Evolutionary conservation across 2,888 invertebrate species (phyloP), one percentile per base, ranked within the genome.

Genomic region (Hofmannophila pseudospretella): DNA sequence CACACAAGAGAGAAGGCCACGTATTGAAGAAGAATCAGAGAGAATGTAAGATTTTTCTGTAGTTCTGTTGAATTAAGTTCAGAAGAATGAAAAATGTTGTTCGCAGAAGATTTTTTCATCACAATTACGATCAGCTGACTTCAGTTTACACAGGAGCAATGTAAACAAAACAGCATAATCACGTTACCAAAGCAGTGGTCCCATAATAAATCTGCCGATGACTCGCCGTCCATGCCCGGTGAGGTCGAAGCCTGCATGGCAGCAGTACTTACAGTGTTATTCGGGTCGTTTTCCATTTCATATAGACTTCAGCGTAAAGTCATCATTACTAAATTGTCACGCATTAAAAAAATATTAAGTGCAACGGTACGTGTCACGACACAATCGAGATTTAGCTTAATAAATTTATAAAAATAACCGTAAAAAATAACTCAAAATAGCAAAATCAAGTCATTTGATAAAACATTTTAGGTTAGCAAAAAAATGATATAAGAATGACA

Each of bases 381-480:
- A 84, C 85, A 79, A 79, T 70, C 75, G 77, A 76, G 82, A 86
- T 86, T 86, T 86, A 69, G 71, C 64, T 72, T 53, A 67, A 69
- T 71, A 73, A 81, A 74, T 80, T 78, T 80, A 58, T 76, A 80
- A 84, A 85, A 85, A 77, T 76, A 77, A 75, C 55, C 60, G 74
- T 79, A 79, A 81, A 81, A 82, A 82, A 80, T 73, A 64, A 68
- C 67, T 69, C 73, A 74, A 85, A 82, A 77, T 66, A 75, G 60
- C 67, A 77, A 70, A 78, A 80, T 86, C 77, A 86, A 81, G 81
- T 80, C 82, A 82, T 85, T 85, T 81, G 84, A 82, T 77, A 77
- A 85, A 85, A 85, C 86, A 86, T 86, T 86, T 86, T 86, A 84
- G 85, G 86, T 86, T 85, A 86, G 82, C 84, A 84, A 86, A 86